Evolutionary conservation across 2,888 invertebrate species (phyloP), one percentile per base, ranked within the genome.

Genomic region (Therioaphis trifolii): DNA sequence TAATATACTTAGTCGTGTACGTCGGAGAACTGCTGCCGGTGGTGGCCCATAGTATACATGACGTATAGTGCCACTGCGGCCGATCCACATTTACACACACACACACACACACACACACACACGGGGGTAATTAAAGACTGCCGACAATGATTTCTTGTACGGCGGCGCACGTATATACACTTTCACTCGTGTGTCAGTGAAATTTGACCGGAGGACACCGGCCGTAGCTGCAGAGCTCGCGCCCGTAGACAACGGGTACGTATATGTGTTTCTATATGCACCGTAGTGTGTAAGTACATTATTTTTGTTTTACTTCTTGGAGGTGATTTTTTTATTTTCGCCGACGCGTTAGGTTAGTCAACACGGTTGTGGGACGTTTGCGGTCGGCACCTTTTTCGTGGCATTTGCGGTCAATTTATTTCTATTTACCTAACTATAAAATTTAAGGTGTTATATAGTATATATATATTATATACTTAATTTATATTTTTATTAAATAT

Each of bases 161-260:
- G n/a, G n/a, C n/a, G n/a, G n/a, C 40, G 4, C 21, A 14, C 35
- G 12, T 7, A n/a, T n/a, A n/a, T n/a, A n/a, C 40, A 52, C 79
- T 79, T 79, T 79, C 79, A 79, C 79, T 24, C 15, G 77, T 9
- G 15, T n/a, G 52, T 11, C 69, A 12, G 79, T 55, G 79, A 79
- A 79, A 79, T 79, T 79, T 69, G 9, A 55, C 79, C 69, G 40
- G 69, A 69, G 69, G 69, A 9, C 27, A 69, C 27, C 7, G 21
- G 2, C 4, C 52, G 35, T 40, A 9, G 5, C 58, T 7, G 21
- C 21, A 18, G 55, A 1, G 21, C n/a, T n/a, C n/a, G 3, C 7
- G 55, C 9, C 18, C 55, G 21, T 9, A n/a, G n/a, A n/a, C n/a
- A 52, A 2, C 15, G 18, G n/a, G 52, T 18, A 52, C 52, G 15